These are phyloP conservation scores for Thinocorus orbignyianus DNA, from an alignment of 2,113 vertebrate genomes.

Conservation along the genomic window DNA sequence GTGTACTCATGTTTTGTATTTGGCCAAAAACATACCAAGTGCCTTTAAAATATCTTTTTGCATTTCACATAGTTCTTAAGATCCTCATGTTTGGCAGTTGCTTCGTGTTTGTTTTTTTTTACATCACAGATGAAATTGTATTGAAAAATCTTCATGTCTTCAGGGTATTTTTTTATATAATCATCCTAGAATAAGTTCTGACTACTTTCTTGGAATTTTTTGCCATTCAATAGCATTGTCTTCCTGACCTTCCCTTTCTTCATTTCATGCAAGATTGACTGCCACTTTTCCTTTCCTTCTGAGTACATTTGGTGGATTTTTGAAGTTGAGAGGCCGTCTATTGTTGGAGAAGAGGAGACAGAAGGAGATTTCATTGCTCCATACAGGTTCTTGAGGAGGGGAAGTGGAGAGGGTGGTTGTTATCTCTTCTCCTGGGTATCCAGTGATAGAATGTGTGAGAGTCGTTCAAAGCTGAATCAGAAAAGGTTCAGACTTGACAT, in stretches of 20 bases:
- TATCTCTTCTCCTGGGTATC: neutral
- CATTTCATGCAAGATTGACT: neutral
- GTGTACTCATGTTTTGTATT: neutral
- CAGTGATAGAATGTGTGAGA: accelerated
- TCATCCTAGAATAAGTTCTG: neutral
- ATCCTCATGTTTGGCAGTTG: neutral
- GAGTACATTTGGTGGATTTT: neutral
- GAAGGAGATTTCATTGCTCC: accelerated
- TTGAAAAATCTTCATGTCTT: neutral
- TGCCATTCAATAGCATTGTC: neutral
- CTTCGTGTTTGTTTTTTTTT: neutral
- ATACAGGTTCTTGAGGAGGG: neutral
- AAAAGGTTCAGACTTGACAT: neutral
- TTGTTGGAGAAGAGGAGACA: neutral
- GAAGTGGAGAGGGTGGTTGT: neutral
- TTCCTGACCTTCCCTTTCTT: neutral
- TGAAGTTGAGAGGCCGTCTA: neutral
- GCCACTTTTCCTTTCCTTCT: neutral
- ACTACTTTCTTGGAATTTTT: neutral
- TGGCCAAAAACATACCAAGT: neutral
- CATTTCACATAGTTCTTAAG: neutral
- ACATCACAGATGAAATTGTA: neutral
- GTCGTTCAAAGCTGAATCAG: neutral
- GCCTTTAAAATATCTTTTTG: neutral
- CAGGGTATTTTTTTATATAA: neutral